Percentiles rank a stretch among this genome's conserved stretches.
Evolutionary conservation across 37 sponge, comb jelly and placozoan genomes (phyloP).

Genomic region (Bolinopsis microptera): DNA sequence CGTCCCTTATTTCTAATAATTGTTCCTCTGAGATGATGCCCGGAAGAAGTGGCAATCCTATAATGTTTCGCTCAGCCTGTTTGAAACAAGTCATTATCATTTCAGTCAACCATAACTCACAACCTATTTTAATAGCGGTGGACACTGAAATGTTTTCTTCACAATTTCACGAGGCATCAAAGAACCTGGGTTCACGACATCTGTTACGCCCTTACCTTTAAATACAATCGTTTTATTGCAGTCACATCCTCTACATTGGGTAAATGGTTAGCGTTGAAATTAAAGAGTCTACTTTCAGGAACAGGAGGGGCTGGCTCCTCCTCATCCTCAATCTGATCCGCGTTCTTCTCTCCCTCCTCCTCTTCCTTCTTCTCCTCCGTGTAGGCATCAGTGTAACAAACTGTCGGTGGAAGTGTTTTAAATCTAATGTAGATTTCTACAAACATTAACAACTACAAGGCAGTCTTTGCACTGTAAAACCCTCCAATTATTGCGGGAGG

Average conservation of each 20-base stretch:
- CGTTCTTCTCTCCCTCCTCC: not conserved
- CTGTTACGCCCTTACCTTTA: constrained; percentile 5
- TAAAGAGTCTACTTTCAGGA: not conserved
- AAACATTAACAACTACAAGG: no score
- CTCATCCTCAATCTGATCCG: not conserved
- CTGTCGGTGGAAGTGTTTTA: not conserved
- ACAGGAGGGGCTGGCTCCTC: not conserved
- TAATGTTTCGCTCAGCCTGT: not conserved
- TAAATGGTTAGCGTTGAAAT: not conserved
- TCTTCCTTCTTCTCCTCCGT: not conserved
- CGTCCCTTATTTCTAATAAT: not conserved
- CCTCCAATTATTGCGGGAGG: no score
- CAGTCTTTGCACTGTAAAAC: no score
- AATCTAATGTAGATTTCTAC: no score
- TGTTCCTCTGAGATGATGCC: not conserved
- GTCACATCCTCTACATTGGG: constrained; percentile 24
- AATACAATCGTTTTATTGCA: not conserved
- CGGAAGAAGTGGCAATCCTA: constrained; percentile 24
- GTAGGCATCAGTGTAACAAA: not conserved
- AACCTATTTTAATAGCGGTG: no score
- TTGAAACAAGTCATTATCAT: not conserved
- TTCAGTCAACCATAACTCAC: no score
- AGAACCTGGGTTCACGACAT: no score
- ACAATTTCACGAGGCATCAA: no score
- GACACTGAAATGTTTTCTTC: no score